phyloP scores from a whole-genome alignment of 2,888 invertebrate genomes.

The Herminia tarsipennalis region DNA sequence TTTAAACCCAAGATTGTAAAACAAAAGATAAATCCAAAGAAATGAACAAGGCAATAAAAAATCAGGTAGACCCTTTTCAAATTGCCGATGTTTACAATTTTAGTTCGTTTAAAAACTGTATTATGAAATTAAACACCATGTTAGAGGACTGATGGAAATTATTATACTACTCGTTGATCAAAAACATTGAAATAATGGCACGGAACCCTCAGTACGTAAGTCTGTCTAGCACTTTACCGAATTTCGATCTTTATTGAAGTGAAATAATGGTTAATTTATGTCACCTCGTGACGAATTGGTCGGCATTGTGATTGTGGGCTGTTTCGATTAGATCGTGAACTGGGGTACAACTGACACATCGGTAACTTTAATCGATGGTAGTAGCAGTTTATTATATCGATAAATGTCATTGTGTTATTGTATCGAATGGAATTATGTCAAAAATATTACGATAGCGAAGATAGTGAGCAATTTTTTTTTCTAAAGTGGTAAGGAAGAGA shows the following conservation, averaged over 20 bases:
- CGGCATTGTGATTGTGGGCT: constrained; percentile 47
- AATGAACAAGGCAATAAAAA: too few relatives aligned
- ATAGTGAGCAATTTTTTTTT: background rate
- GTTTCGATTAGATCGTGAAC: constrained; percentile 32
- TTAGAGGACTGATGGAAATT: too few relatives aligned
- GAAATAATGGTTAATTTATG: constrained; percentile 61
- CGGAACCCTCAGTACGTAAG: too few relatives aligned
- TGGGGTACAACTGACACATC: constrained; percentile 2
- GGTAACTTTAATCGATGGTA: constrained; percentile 41
- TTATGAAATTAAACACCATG: too few relatives aligned
- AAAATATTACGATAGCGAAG: background rate
- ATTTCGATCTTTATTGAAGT: constrained; percentile 42
- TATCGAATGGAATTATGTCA: constrained; percentile 15
- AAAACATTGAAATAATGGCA: too few relatives aligned
- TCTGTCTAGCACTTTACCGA: too few relatives aligned
- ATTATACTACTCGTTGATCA: too few relatives aligned
- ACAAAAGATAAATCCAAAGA: too few relatives aligned
- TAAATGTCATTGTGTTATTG: constrained; percentile 29
- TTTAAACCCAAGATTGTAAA: too few relatives aligned
- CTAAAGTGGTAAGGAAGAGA: background rate
- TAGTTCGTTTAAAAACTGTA: too few relatives aligned
- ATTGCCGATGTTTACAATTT: too few relatives aligned
- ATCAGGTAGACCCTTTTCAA: too few relatives aligned
- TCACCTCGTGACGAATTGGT: constrained; percentile 56
- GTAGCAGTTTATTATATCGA: constrained; percentile 37